A percentile compares a stretch with the other conserved stretches of the same genome.
phyloP scores from a whole-genome alignment of 2,797 vertebrate species.

The Sebastes miniatus region DNA sequence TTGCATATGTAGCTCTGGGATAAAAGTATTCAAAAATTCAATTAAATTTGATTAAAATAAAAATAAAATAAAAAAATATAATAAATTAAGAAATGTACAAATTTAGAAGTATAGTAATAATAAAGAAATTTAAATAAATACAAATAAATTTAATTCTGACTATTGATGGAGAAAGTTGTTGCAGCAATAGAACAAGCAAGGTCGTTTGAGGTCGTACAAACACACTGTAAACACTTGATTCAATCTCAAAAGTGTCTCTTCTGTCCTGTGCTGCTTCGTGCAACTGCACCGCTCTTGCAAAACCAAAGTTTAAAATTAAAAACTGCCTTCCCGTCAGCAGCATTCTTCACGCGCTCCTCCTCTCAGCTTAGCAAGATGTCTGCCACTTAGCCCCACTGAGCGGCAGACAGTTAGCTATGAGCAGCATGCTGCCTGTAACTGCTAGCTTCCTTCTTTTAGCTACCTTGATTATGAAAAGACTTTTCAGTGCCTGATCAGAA shows the following conservation, averaged over 20 bases:
- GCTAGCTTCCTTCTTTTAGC: slow-evolving; percentile 1
- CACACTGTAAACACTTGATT: background rate
- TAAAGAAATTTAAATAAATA: no score
- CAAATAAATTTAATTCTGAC: no score
- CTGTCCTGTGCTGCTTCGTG: background rate
- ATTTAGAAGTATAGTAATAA: no score
- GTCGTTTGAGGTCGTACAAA: background rate
- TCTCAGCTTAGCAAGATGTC: slow-evolving; percentile 33
- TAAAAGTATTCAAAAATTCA: no score
- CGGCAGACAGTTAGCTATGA: background rate
- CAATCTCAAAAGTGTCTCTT: background rate
- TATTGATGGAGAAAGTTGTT: no score
- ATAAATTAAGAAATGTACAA: no score
- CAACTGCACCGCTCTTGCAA: background rate
- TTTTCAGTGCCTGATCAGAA: slow-evolving; percentile 16
- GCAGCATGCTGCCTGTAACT: slow-evolving; percentile 7
- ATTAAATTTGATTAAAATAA: no score
- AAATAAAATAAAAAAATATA: no score
- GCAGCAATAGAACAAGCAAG: no score
- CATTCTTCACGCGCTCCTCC: slow-evolving; percentile 10
- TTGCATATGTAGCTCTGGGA: no score
- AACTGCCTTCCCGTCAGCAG: slow-evolving; percentile 13
- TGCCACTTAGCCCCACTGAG: slow-evolving; percentile 9
- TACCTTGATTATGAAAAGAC: slow-evolving; percentile 16
- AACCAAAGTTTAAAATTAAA: slow-evolving; percentile 18